Evolutionary conservation across 2,797 vertebrate species (phyloP).

Genomic region (Notolepis coatsorum): DNA sequence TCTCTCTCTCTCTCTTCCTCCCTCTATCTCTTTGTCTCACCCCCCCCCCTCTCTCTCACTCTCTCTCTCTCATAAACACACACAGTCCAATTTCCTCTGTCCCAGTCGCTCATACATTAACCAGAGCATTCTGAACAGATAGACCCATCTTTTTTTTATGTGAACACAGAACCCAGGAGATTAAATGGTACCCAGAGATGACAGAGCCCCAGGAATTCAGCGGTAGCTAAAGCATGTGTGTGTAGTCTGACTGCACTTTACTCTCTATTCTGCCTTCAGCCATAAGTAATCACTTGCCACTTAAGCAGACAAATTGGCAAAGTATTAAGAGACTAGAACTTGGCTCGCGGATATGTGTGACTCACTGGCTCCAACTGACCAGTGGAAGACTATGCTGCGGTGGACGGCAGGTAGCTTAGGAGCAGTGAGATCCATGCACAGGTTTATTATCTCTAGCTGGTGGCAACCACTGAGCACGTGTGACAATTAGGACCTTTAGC

Average conservation of each 20-base stretch:
- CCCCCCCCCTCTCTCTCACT: constrained; percentile 13
- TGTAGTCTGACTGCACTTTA: not conserved
- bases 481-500: not conserved
- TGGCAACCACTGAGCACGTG: not conserved
- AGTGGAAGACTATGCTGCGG: too few relatives aligned
- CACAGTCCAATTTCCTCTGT: too few relatives aligned
- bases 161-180: too few relatives aligned
- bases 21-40: not conserved
- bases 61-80: too few relatives aligned
- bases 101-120: too few relatives aligned
- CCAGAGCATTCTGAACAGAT: not conserved
- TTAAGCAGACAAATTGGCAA: not conserved
- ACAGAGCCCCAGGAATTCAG: not conserved
- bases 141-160: not conserved
- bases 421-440: not conserved
- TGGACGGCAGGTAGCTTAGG: too few relatives aligned
- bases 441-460: not conserved
- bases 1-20: constrained; percentile 3
- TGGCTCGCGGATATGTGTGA: not conserved
- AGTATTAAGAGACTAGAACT: not conserved
- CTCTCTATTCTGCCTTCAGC: not conserved
- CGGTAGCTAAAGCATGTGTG: not conserved
- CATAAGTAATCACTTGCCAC: not conserved
- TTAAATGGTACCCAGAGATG: too few relatives aligned
- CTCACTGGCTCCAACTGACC: too few relatives aligned